Evolutionary conservation across 2,797 vertebrate species (phyloP).

Genomic region (Perdix hodgsoniae): DNA sequence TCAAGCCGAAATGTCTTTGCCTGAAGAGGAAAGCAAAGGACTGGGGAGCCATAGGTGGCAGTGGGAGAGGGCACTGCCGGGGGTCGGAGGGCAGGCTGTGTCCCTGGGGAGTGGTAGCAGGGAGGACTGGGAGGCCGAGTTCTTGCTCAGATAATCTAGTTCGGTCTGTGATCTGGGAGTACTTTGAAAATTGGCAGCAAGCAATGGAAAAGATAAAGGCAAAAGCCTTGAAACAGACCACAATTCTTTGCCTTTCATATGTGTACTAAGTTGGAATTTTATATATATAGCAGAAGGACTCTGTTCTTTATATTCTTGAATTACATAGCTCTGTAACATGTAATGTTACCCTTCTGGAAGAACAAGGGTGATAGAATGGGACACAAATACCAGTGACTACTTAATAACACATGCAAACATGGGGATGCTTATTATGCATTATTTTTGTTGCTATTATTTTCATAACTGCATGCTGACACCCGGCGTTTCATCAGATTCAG

Average conservation of each 20-base stretch:
- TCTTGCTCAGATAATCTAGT: not conserved
- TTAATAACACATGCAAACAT: not conserved
- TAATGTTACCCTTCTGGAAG: not conserved
- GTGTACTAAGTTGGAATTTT: constrained; percentile 30
- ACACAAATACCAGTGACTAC: not conserved
- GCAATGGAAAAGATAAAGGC: constrained; percentile 44
- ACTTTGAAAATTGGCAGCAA: constrained; percentile 57
- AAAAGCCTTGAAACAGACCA: constrained; percentile 55
- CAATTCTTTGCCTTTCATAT: constrained; percentile 32
- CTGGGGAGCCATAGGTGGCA: rapidly evolving
- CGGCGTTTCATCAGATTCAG: not conserved
- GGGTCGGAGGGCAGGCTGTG: not conserved
- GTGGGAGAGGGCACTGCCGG: not conserved
- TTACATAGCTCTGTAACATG: not conserved
- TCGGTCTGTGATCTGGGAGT: constrained; percentile 20
- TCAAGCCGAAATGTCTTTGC: not conserved
- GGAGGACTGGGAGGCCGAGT: not conserved
- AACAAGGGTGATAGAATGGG: not conserved
- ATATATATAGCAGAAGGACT: not conserved
- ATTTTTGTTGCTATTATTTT: not conserved
- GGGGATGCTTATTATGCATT: rapidly evolving
- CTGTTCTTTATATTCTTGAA: constrained; percentile 26
- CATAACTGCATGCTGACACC: not conserved
- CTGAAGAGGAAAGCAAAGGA: not conserved
- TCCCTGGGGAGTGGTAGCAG: not conserved